Evolutionary conservation across 2,888 invertebrate species (phyloP), one percentile per base, ranked within the genome.

Genomic region (Melipona beecheii): DNA sequence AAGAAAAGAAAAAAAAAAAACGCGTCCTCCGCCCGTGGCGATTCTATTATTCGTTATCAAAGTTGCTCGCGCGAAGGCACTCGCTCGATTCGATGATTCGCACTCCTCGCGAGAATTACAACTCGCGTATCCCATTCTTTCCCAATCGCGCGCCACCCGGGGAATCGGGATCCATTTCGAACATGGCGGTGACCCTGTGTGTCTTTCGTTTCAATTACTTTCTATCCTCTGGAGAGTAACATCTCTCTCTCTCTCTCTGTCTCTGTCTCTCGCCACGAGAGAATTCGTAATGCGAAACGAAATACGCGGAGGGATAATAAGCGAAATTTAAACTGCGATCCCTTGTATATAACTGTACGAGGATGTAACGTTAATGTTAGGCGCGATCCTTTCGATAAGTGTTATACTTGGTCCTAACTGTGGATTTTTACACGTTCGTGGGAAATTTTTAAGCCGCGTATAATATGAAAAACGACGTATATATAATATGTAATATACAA

Each of bases 31-130:
- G 27, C 24, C 36, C 5, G 64, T 5, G 62, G 19, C 17, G 77
- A 77, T 85, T 85, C 80, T 68, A 85, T 85, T 85, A 85, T 75
- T 56, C 81, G 77, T 78, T 81, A 85, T 85, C 85, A 65, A 75
- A 74, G 52, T 56, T 11, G n/a, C 54, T 2, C 17, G 66, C 19
- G 50, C 52, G 2, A 43, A n/a, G 64, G 21, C 9, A 54, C 43
- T 65, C 27, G 31, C 19, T 43, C 36, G 56, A 27, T 62, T 50
- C 69, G 58, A 73, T 65, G n/a, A n/a, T n/a, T n/a, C n/a, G 84
- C 71, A 71, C 72, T 71, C 60, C 60, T 43, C 27, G 43, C 19
- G 52, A 43, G 49, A 21, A 65, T 43, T 58, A 54, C 58, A 65
- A 65, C 52, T 56, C 71, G 52, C 76, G 76, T 64, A 19, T 74